Percentiles rank a stretch among this genome's conserved stretches.
Evolutionary conservation across 1,140 invertebrate species (phyloP).

Genomic region (Achroia grisella): DNA sequence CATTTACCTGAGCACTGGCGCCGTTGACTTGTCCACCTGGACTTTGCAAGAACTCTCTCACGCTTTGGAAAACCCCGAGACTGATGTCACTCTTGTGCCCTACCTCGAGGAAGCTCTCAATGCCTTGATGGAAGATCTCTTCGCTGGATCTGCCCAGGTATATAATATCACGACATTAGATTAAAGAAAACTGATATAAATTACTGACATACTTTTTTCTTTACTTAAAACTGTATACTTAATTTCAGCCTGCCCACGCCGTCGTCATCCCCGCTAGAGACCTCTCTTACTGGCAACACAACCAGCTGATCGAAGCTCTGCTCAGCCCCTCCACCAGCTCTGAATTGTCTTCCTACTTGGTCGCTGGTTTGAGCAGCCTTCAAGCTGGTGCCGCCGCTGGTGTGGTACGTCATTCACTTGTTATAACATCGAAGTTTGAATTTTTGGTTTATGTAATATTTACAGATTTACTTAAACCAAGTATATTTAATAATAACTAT

Average conservation of each 20-base stretch:
- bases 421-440: too few relatives aligned
- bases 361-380: slow-evolving; percentile 29
- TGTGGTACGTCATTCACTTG: background rate
- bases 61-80: slow-evolving; percentile 25
- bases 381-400: slow-evolving; percentile 9
- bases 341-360: slow-evolving; percentile 29
- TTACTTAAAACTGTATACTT: background rate
- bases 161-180: background rate
- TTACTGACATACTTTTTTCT: too few relatives aligned
- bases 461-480: too few relatives aligned
- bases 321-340: slow-evolving; percentile 30
- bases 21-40: slow-evolving; percentile 14
- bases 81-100: slow-evolving; percentile 22
- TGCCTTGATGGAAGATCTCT: slow-evolving; percentile 20
- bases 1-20: slow-evolving; percentile 2
- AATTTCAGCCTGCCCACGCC: slow-evolving; percentile 7
- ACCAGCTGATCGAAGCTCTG: slow-evolving; percentile 22
- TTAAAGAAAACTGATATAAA: too few relatives aligned
- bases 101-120: slow-evolving; percentile 28
- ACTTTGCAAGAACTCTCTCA: slow-evolving; percentile 25
- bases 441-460: too few relatives aligned
- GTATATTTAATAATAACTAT: too few relatives aligned
- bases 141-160: slow-evolving; percentile 18
- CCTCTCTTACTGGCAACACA: slow-evolving; percentile 20
- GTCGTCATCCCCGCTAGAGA: slow-evolving; percentile 17